phyloP scores from a whole-genome alignment of 1,140 invertebrate species.

The Drosophila sproati region DNA sequence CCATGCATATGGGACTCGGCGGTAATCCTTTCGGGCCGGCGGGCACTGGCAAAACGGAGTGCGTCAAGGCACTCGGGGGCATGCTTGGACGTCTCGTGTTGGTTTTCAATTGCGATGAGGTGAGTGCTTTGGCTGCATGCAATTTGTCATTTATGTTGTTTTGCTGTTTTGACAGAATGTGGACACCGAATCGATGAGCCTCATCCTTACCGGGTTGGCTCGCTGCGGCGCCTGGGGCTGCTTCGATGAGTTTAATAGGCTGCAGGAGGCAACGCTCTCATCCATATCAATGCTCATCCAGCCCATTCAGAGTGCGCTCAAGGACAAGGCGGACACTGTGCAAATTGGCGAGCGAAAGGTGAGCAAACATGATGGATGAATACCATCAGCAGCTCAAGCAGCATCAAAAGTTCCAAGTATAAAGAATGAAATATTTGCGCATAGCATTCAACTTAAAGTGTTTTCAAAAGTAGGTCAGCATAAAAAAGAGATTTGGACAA shows the following conservation, averaged over 20 bases:
- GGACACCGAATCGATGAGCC: constrained; percentile 96
- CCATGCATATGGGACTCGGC: constrained; percentile 97
- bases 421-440: neutral
- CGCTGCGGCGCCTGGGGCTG: constrained; percentile 99
- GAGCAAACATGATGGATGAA: constrained; percentile 71
- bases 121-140: constrained; percentile 77
- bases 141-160: constrained; percentile 66
- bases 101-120: constrained; percentile 99
- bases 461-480: too few species aligned
- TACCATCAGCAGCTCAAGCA: neutral
- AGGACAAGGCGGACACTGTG: constrained; percentile 87
- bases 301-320: constrained; percentile 93
- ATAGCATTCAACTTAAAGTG: too few species aligned
- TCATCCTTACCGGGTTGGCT: constrained; percentile 96
- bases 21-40: constrained; percentile 99
- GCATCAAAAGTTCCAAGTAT: neutral
- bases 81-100: constrained; percentile 96
- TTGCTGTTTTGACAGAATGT: constrained; percentile 89
- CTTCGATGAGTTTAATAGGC: constrained; percentile 99
- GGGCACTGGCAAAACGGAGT: constrained; percentile 99
- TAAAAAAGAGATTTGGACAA: too few species aligned
- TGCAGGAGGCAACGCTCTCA: constrained; percentile 96
- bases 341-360: constrained; percentile 91
- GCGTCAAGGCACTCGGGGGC: constrained; percentile 96
- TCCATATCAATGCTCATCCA: constrained; percentile 96